Evolutionary conservation across 2,113 vertebrate genomes (phyloP).

Genomic region (Xerus inauris): DNA sequence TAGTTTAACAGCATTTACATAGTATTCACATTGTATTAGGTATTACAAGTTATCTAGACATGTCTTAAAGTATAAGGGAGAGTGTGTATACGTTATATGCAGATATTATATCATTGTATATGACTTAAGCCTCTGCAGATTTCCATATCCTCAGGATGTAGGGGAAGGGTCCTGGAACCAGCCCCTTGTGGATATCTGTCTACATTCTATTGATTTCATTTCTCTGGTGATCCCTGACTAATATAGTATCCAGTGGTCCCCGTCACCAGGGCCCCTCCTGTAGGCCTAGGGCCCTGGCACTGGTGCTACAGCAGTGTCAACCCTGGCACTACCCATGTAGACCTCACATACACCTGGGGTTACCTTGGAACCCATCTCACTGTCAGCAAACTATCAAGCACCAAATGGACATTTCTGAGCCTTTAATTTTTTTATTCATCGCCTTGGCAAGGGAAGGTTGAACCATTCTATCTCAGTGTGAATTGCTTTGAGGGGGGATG

Average conservation of each 20-base stretch:
- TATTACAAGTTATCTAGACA: neutral
- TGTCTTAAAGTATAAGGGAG: neutral
- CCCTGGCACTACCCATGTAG: neutral
- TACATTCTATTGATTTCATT: neutral
- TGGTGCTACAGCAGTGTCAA: neutral
- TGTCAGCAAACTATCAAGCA: neutral
- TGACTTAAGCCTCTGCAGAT: neutral
- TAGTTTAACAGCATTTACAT: neutral
- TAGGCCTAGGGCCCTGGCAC: neutral
- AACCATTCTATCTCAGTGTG: neutral
- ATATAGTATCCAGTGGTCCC: neutral
- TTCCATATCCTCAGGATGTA: neutral
- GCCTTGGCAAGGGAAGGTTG: constrained; percentile 13
- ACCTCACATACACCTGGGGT: neutral
- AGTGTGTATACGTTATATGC: too few relatives aligned
- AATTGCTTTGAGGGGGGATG: constrained; percentile 30
- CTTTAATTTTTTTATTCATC: constrained; percentile 43
- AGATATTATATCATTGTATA: neutral
- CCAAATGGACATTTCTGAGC: neutral
- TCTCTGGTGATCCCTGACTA: neutral
- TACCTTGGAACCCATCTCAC: neutral
- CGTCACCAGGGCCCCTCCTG: neutral
- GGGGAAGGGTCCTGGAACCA: neutral
- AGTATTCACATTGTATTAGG: neutral
- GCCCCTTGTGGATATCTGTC: neutral